Conservation (phyloP, 1,140 invertebrate genomes). For the Lepidurus couesii region DNA sequence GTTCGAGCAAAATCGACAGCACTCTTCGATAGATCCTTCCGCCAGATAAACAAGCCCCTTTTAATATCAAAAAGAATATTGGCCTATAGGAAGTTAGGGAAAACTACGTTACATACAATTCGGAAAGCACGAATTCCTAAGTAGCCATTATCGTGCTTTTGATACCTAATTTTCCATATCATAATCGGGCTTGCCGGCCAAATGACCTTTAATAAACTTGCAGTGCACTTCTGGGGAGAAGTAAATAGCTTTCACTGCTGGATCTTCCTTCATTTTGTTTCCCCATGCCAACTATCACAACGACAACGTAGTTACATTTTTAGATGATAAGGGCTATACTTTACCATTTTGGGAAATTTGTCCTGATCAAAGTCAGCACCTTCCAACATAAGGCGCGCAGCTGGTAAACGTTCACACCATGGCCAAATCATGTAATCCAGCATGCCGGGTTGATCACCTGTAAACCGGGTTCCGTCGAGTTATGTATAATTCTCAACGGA, state of each 20-base stretch:
- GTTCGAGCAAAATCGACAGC: no score
- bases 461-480: background rate
- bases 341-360: slow-evolving; percentile 47
- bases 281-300: slow-evolving; percentile 60
- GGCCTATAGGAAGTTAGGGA: no score
- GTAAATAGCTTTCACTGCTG: slow-evolving; percentile 59
- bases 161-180: slow-evolving; percentile 49
- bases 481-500: slow-evolving; percentile 20
- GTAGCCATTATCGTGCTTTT: no score
- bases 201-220: slow-evolving; percentile 60
- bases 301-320: slow-evolving; percentile 33
- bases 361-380: slow-evolving; percentile 30
- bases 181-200: slow-evolving; percentile 61
- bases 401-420: slow-evolving; percentile 65
- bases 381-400: slow-evolving; percentile 35
- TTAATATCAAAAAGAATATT: no score
- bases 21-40: no score
- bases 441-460: slow-evolving; percentile 60
- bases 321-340: slow-evolving; percentile 27
- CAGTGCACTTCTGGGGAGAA: slow-evolving; percentile 62
- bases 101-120: no score
- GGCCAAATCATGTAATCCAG: slow-evolving; percentile 88
- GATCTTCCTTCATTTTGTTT: slow-evolving; percentile 60
- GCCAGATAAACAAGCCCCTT: no score
- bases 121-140: no score